These are phyloP conservation scores for Manis javanica DNA, from an alignment of 2,797 vertebrate genomes.

Conservation along the genomic window DNA sequence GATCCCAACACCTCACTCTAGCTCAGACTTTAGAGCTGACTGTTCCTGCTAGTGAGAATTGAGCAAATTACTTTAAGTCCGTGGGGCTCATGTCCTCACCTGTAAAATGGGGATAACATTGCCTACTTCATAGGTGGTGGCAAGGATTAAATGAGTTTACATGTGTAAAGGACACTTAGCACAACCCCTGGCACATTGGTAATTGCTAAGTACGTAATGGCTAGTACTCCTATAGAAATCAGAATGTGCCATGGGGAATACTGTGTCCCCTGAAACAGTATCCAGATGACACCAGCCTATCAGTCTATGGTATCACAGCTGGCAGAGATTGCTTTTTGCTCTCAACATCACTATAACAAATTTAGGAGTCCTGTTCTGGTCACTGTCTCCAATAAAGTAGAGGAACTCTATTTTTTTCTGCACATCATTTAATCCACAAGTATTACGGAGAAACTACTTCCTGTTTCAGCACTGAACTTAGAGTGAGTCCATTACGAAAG, in stretches of 20 bases:
- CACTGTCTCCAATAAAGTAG: background rate
- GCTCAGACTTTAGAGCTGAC: background rate
- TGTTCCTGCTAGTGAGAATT: conserved; percentile 8
- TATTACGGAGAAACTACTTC: background rate
- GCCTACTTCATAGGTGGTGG: background rate
- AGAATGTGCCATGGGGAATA: background rate
- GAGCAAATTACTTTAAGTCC: background rate
- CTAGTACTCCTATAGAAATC: background rate
- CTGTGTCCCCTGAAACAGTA: background rate
- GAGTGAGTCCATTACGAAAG: background rate
- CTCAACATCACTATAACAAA: background rate
- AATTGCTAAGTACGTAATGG: background rate
- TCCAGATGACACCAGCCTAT: background rate
- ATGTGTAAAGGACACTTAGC: background rate
- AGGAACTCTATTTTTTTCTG: conserved; percentile 10
- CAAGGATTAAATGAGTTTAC: conserved; percentile 7
- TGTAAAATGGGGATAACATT: background rate
- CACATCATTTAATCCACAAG: background rate
- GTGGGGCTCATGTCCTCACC: background rate
- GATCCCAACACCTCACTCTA: background rate
- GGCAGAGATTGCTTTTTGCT: background rate
- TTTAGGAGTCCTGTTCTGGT: background rate
- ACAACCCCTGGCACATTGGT: background rate
- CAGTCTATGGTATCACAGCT: background rate
- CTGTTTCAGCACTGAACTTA: background rate